A percentile compares a stretch with the other conserved stretches of the same genome.
phyloP scores from a whole-genome alignment of 2,888 invertebrate species.

The Andrena fulva region DNA sequence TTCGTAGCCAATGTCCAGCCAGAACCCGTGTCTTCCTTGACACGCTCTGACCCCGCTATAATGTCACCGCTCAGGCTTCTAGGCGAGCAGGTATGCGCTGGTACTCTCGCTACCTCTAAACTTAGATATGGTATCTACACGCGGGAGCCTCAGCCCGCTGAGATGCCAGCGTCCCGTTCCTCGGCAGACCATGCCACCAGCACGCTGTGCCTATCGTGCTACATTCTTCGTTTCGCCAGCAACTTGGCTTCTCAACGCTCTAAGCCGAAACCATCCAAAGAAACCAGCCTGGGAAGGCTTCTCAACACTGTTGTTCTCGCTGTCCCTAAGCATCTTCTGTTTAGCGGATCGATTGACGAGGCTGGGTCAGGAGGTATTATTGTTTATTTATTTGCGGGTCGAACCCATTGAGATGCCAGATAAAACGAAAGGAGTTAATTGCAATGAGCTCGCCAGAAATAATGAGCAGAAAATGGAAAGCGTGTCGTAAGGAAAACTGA shows the following conservation, averaged over 20 bases:
- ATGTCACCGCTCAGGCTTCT: slow-evolving; percentile 78
- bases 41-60: slow-evolving; percentile 80
- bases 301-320: no score
- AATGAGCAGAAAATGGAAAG: no score
- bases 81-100: slow-evolving; percentile 75
- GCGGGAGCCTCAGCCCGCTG: slow-evolving; percentile 25
- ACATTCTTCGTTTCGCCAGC: slow-evolving; percentile 52
- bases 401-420: no score
- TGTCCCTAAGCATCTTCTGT: no score
- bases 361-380: no score
- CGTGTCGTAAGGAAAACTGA: no score
- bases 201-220: slow-evolving; percentile 51
- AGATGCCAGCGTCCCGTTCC: slow-evolving; percentile 66
- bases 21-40: slow-evolving; percentile 69
- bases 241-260: slow-evolving; percentile 8
- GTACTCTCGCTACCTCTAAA: slow-evolving; percentile 76
- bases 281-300: no score
- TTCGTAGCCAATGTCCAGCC: slow-evolving; percentile 59
- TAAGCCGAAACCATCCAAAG: neutral
- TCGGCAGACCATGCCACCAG: slow-evolving; percentile 47
- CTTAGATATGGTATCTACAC: slow-evolving; percentile 74
- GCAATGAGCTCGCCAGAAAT: no score
- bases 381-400: no score
- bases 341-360: no score
- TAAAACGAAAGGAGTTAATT: no score